Base-by-base conservation (phyloP, 2,888 invertebrate genomes). In the Carpatolechia fugitivella region DNA sequence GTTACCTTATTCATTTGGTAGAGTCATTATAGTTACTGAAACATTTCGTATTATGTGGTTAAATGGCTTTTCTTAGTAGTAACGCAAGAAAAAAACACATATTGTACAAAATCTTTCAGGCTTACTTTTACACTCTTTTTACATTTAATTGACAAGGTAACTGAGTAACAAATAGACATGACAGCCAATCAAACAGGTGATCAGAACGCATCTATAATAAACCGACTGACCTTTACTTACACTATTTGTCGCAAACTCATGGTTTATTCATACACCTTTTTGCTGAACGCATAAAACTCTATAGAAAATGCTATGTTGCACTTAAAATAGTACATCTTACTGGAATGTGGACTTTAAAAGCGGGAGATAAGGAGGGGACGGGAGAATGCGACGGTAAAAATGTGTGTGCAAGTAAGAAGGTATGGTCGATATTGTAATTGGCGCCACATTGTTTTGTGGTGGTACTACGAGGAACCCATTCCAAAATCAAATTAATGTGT, bases 171-270 rank as follows among this genome's bases (percentile, higher is more conserved):
- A 53, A 61, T 57, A 61, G 54, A 57, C 65, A 59, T 63, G 49
- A 63, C 65, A 63, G 63, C 75, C 77, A 82, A 80, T 80, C 74
- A 75, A 77, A 78, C 77, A 78, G 78, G 80, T 80, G 78, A 78
- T 69, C 72, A 62, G 63, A 61, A 69, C 70, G 76, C 78, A 80
- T 81, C 70, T 75, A 70, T 82, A 80, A 81, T 82, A 78, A 80
- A 83, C 78, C 76, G 72, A 78, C 75, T 82, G 85, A 87, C 87
- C 87, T 88, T 84, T 85, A 77, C 70, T 72, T 72, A 71, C 72
- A 82, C 82, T 87, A 86, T 87, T 87, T 85, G 86, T 86, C 85
- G 75, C 74, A 60, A 59, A 24, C 72, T 82, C 82, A 88, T 89
- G 82, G 77, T 73, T 88, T 80, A 88, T 88, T 85, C 87, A 88